Evolutionary conservation across 2,113 vertebrate genomes (phyloP).

Genomic region (Chauna torquata): DNA sequence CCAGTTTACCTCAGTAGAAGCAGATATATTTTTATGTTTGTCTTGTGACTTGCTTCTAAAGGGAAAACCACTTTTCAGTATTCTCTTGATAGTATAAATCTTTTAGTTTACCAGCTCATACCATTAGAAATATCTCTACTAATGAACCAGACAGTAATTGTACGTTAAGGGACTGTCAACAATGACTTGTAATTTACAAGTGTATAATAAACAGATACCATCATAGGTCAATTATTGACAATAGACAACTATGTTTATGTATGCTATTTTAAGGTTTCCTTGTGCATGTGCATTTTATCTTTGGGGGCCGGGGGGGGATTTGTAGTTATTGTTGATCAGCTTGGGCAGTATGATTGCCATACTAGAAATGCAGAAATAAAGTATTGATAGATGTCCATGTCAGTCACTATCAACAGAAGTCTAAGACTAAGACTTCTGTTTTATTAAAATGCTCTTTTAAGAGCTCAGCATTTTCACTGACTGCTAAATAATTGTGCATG

Average conservation of each 20-base stretch:
- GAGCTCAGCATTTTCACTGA: neutral
- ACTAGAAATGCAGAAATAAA: neutral
- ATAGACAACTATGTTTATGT: neutral
- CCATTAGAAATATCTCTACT: neutral
- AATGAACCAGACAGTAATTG: slow-evolving; percentile 26
- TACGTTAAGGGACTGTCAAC: slow-evolving; percentile 12
- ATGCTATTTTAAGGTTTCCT: neutral
- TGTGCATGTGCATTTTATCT: neutral
- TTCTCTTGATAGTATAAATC: neutral
- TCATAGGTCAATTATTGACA: neutral
- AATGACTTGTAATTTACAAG: neutral
- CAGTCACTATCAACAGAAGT: neutral
- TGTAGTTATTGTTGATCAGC: neutral
- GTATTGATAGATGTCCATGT: neutral
- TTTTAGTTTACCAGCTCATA: neutral
- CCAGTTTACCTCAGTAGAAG: neutral
- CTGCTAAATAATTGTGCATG: neutral
- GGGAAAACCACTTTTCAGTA: neutral
- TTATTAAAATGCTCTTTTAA: neutral
- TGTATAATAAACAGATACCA: neutral
- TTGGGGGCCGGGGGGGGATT: neutral
- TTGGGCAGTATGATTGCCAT: neutral
- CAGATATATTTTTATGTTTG: neutral
- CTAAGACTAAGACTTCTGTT: neutral
- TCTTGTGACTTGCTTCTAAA: neutral